A percentile compares a stretch with the other conserved stretches of the same genome.
Evolutionary conservation across 2,113 vertebrate genomes (phyloP).

Genomic region (Caracal caracal): DNA sequence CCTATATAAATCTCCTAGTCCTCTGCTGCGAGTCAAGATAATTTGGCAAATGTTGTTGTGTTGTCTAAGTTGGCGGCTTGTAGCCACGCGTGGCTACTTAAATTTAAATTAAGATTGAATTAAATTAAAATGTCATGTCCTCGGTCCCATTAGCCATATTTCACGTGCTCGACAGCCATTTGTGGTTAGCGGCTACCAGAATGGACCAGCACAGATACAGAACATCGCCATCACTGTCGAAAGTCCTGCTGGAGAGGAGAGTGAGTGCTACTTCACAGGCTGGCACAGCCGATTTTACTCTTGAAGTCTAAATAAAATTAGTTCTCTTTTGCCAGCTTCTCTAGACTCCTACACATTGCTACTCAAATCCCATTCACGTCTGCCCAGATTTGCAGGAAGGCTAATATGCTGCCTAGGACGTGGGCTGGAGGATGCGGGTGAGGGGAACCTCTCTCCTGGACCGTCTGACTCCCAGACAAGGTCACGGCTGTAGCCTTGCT

Average conservation of each 20-base stretch:
- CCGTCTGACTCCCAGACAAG: background rate
- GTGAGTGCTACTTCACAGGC: background rate
- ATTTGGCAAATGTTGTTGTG: background rate
- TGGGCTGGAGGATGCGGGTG: background rate
- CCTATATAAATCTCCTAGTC: background rate
- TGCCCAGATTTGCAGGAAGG: background rate
- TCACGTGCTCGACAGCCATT: background rate
- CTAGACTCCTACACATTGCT: background rate
- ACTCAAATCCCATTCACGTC: background rate
- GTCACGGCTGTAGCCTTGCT: background rate
- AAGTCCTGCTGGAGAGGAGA: background rate
- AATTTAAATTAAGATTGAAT: conserved; percentile 5
- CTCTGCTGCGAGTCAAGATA: background rate
- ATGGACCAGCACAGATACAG: background rate
- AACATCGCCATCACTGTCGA: background rate
- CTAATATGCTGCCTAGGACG: background rate
- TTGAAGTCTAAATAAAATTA: conserved; percentile 4
- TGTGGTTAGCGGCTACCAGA: background rate
- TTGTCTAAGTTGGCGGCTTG: background rate
- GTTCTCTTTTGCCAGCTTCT: conserved; percentile 6
- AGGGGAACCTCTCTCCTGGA: background rate
- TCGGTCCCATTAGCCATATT: background rate
- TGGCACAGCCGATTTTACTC: background rate
- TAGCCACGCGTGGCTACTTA: background rate
- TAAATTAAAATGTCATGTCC: background rate